Base-by-base conservation (phyloP, 1,140 invertebrate genomes). In the Sesamia nonagrioides region DNA sequence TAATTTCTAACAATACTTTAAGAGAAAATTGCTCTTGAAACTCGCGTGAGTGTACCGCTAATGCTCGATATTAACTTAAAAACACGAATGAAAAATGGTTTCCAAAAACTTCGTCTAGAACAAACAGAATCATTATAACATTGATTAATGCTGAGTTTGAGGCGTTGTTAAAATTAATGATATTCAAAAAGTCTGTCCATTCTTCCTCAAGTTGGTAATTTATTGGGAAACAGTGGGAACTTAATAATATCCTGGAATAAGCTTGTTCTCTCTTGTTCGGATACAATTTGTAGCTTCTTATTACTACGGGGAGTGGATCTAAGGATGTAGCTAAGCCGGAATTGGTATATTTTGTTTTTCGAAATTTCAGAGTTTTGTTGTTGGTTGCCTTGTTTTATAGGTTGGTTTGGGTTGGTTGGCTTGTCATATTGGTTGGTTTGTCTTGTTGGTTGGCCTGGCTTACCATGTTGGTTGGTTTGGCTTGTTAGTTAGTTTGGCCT, bases 151-250 rank as follows among this genome's bases (percentile, higher is more conserved):
- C n/a, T 11, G 15, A 68, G 52, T 60, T 48, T 2, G 40, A 8
- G 76, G 56, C 61, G 37, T 60, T n/a, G 54, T 71, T 71, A 60
- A 60, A 69, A 69, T 78, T 78, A 78, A 78, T 78, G 76, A 71
- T 71, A 78, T 71, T 78, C 76, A 71, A 60, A 78, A 78, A 78
- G 48, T 78, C 74, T 21, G 45, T 18, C 35, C 52, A 37, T 56
- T 18, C 21, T 35, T 8, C 60, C 42, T 21, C 15, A 71, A 78
- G 15, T 78, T 71, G 11, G 37, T 71, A 78, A 78, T 78, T 78
- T 71, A 78, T 78, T 56, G 76, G 54, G 15, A 71, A 78, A 78
- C 76, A 77, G 13, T 69, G 42, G 5, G 50, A 69, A 69, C 42
- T 45, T 69, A 48, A 69, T 69, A 69, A 69, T 69, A 69, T 48